A percentile compares a stretch with the other conserved stretches of the same genome.
phyloP scores from a whole-genome alignment of 2,797 vertebrate genomes.

The Notolabrus celidotus region DNA sequence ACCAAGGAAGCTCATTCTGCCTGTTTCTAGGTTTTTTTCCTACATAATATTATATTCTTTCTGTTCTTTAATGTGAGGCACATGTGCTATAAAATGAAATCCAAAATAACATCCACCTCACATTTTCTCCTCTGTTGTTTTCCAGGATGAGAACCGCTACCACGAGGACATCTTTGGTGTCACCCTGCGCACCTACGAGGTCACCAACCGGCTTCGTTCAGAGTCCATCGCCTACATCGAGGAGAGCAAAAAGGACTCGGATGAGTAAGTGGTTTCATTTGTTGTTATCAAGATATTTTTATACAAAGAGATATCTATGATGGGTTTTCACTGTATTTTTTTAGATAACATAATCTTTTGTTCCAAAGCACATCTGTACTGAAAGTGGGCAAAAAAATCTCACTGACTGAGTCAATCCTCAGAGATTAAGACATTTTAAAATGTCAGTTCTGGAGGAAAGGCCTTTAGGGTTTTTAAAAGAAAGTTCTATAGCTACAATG shows the following conservation, averaged over 20 bases:
- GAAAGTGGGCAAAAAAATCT: background rate
- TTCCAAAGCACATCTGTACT: background rate
- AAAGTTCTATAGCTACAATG: too few relatives aligned
- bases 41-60: too few relatives aligned
- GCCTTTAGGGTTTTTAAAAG: too few relatives aligned
- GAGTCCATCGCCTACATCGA: slow-evolving; percentile 99
- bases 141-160: slow-evolving; percentile 96
- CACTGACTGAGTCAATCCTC: background rate
- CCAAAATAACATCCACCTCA: background rate
- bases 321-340: background rate
- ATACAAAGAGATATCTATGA: too few relatives aligned
- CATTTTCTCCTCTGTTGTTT: background rate
- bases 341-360: background rate
- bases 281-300: too few relatives aligned
- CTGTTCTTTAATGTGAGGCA: too few relatives aligned
- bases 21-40: too few relatives aligned
- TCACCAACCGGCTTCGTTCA: slow-evolving; percentile 97
- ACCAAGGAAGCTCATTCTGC: too few relatives aligned
- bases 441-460: too few relatives aligned
- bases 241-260: slow-evolving; percentile 96
- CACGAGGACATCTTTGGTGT: slow-evolving; percentile 99
- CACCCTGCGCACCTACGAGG: slow-evolving; percentile 96
- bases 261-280: slow-evolving; percentile 88
- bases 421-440: too few relatives aligned
- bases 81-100: too few relatives aligned